Percentiles rank a stretch among this genome's conserved stretches.
Evolutionary conservation across 1,140 invertebrate species (phyloP).

Genomic region (Pogonomyrmex barbatus): DNA sequence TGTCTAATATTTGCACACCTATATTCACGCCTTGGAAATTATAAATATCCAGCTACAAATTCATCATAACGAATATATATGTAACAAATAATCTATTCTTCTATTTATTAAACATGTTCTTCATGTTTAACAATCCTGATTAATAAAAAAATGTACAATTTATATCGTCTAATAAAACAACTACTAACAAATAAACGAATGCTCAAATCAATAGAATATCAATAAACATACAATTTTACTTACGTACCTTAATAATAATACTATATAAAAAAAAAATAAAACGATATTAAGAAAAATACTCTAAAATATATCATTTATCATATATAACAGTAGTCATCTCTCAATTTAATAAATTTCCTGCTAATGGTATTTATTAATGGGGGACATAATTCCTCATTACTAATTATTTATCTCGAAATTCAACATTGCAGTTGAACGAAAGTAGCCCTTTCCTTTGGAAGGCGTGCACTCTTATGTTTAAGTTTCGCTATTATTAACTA

Average conservation of each 20-base stretch:
- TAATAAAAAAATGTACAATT: slow-evolving; percentile 32
- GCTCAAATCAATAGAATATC: slow-evolving; percentile 34
- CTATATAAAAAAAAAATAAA: slow-evolving; percentile 5
- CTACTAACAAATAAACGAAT: slow-evolving; percentile 36
- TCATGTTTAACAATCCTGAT: slow-evolving; percentile 24
- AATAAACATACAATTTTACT: slow-evolving; percentile 32
- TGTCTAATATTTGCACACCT: neutral
- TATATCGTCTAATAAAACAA: slow-evolving; percentile 35
- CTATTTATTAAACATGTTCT: neutral
- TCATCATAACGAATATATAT: no score
- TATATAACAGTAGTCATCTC: slow-evolving; percentile 46
- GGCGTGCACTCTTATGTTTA: slow-evolving; percentile 82
- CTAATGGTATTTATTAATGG: neutral
- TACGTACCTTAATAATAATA: slow-evolving; percentile 27
- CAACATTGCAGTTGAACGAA: slow-evolving; percentile 40
- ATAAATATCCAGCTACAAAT: neutral
- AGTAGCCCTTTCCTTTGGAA: slow-evolving; percentile 62
- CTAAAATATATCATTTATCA: neutral
- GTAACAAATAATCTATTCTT: no score
- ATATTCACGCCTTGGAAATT: slow-evolving; percentile 46
- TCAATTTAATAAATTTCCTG: neutral
- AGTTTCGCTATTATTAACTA: slow-evolving; percentile 78
- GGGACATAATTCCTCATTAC: neutral
- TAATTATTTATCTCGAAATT: neutral
- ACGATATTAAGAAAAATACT: slow-evolving; percentile 6